These are phyloP conservation scores for Panonychus citri DNA, from an alignment of 1,140 invertebrate species.

Conservation along the genomic window DNA sequence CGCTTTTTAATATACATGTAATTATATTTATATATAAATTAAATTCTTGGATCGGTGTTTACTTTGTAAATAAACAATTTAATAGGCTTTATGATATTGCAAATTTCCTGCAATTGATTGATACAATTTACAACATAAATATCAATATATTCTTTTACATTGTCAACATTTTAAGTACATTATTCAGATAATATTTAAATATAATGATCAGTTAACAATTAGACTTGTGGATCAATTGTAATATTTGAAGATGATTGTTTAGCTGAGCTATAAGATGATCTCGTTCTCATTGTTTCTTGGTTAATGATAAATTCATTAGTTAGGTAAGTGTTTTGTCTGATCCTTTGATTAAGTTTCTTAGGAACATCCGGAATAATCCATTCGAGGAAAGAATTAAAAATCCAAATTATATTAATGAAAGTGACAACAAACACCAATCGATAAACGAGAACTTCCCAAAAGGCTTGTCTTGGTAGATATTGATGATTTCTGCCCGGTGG, in stretches of 20 bases:
- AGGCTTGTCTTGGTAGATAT: slow-evolving; percentile 49
- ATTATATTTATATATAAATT: no score
- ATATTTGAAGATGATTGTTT: slow-evolving; percentile 12
- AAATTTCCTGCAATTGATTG: no score
- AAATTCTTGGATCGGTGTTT: no score
- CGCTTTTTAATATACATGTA: no score
- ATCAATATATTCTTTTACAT: no score
- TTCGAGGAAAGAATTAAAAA: slow-evolving; percentile 53
- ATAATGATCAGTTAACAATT: no score
- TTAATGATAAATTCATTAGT: slow-evolving; percentile 72
- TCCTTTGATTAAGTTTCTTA: slow-evolving; percentile 42
- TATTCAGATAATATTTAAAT: no score
- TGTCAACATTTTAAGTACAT: no score
- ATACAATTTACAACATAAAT: no score
- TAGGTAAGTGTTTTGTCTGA: slow-evolving; percentile 57
- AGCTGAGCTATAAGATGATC: slow-evolving; percentile 8
- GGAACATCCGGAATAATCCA: slow-evolving; percentile 72
- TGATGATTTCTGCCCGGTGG: background rate
- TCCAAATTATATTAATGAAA: slow-evolving; percentile 68
- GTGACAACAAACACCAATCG: slow-evolving; percentile 70
- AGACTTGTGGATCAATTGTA: no score
- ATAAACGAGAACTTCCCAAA: slow-evolving; percentile 72
- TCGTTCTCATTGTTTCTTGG: slow-evolving; percentile 36
- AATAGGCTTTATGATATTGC: no score
- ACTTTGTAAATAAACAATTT: no score